Base-by-base conservation (phyloP, 2,113 vertebrate genomes). In the Furnarius figulus region DNA sequence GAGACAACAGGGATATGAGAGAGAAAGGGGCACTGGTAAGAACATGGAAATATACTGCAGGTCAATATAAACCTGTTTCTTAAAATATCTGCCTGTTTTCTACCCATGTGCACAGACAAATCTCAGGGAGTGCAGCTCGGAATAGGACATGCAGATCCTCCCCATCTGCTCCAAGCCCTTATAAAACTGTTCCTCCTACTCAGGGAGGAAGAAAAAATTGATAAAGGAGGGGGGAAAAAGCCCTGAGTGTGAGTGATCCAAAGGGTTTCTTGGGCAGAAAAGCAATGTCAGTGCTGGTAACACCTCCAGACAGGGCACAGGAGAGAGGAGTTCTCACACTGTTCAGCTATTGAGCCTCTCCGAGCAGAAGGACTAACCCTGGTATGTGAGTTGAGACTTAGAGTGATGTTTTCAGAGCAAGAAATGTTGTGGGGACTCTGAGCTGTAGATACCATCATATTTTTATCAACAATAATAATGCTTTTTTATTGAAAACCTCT, bases 251-350 rank as follows among this genome's bases (percentile, higher is more conserved):
- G 25, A 27, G 42, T 31, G 40, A 17, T 11, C 61, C 49, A 1
- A 2, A 12, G 20, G 42, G 24, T 5, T 47, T 24, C 40, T 19
- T 10, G 21, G 56, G 53, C 20, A 22, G 42, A 30, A 5, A 31
- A 1, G 27, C 5, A 49, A 0, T 27, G 10, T 35, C 3, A 37
- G 39, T 39, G 35, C 44, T 28, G 1, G 0, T 23, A 27, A 56
- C 8, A 5, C 33, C 59, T 8, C 1, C 1, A 4, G n/a, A 21
- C 47, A 12, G 3, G 0, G 4, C 25, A 21, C 31, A 5, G 74
- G 17, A 65, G 66, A 49, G 75, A 39, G 52, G 65, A n/a, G 31
- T 1, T 37, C 56, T 35, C 56, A 4, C 1, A 1, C 11, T 50
- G 37, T 28, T n/a, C 15, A 3, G 7, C 2, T 14, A 27, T 23